Evolutionary conservation across 2,113 vertebrate species (phyloP), one percentile per base, ranked within the genome.

Genomic region (Megaceryle maxima): DNA sequence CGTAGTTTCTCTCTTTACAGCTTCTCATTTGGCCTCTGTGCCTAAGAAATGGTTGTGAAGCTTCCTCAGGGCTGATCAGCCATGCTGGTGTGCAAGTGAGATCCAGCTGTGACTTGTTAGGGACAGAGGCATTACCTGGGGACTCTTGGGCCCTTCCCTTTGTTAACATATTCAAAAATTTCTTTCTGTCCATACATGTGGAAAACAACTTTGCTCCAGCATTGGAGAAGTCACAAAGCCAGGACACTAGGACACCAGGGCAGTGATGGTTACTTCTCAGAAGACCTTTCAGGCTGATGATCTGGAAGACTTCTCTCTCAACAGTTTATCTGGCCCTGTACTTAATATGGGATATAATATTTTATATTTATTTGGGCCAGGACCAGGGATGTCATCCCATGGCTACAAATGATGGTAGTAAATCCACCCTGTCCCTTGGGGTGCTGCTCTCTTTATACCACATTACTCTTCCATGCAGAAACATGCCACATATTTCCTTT

Each of bases 401-500:
- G 15, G n/a, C 60, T 97, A 69, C 64, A 78, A 92, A 39, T 66
- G 64, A 91, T 0, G 0, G 73, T 74, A 94, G 73, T 74, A 94
- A 94, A 95, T 63, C 73, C 90, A 87, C 64, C 64, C 78, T 10
- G 48, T 72, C 60, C 84, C 90, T 75, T 50, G 92, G 56, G 73
- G 46, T n/a, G 21, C 56, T 84, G 90, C 46, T 94, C 46, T 74
- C 87, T 74, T 77, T 59, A 69, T 20, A 24, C 56, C 48, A 35
- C 37, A 63, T 94, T 95, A 89, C 81, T 91, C 69, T n/a, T 94
- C 69, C 37, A 60, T 16, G n/a, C 56, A 88, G 83, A 92, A 90
- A 90, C 16, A 2, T 80, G 75, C 5, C 0, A 6, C 2, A 0
- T n/a, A 70, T 90, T 94, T 96, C 90, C 72, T 90, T 75, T 83